Conservation (phyloP, 1,140 invertebrate species). For the Periplaneta americana region DNA sequence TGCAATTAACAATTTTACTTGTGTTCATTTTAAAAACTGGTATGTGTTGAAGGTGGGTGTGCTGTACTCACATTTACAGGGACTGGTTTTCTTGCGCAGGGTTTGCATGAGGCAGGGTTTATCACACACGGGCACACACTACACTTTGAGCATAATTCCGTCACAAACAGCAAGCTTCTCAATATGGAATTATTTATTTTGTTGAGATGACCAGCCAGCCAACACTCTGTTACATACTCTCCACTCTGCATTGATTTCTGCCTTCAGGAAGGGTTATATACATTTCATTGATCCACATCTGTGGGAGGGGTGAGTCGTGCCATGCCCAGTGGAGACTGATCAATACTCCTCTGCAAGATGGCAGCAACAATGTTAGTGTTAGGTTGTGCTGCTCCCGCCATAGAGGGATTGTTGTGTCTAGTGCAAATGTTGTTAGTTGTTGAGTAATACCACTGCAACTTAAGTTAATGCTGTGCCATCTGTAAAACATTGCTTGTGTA, state of each 20-base stretch:
- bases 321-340: conserved; percentile 1
- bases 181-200: neutral
- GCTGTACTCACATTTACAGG: conserved; percentile 76
- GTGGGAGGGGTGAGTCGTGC: neutral
- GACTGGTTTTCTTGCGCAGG: conserved; percentile 80
- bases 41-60: no score
- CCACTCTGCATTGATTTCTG: conserved; percentile 5
- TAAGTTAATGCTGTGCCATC: no score
- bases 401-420: neutral
- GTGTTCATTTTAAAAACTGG: no score
- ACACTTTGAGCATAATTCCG: neutral
- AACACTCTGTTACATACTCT: neutral
- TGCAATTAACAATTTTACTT: no score
- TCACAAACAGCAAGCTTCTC: no score
- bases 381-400: no score
- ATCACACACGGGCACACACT: neutral
- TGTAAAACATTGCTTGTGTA: no score
- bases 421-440: no score
- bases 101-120: conserved; percentile 88
- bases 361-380: neutral
- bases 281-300: conserved; percentile 10
- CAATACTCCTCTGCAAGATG: neutral
- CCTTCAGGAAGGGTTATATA: conserved; percentile 5
- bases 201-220: neutral
- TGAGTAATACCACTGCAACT: no score